Conservation (phyloP, 92 coral and sea anemone genomes). For the Pocillopora meandrina region DNA sequence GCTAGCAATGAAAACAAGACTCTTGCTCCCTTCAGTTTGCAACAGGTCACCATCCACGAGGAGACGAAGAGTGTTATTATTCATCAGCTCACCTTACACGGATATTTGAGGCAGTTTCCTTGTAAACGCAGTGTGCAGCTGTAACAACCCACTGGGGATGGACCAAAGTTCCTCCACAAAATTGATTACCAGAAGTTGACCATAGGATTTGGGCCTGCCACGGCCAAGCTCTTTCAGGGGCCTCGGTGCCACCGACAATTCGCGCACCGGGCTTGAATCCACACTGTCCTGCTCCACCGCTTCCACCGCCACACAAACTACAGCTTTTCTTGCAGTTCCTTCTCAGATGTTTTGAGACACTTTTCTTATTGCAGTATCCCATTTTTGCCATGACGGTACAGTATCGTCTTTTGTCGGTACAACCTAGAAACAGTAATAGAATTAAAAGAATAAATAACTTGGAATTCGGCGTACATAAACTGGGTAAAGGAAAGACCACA, state of each 20-base stretch:
- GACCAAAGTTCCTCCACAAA: slow-evolving; percentile 61
- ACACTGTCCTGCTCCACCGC: not conserved
- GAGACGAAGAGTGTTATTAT: not conserved
- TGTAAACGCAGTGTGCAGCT: slow-evolving; percentile 23
- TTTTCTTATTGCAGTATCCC: not conserved
- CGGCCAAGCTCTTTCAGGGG: too few species aligned
- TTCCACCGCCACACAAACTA: not conserved
- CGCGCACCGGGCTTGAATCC: not conserved
- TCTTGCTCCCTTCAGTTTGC: too few species aligned
- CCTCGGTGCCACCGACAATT: too few species aligned
- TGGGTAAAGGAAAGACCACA: too few species aligned
- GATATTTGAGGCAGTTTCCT: not conserved
- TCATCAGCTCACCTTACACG: slow-evolving; percentile 6
- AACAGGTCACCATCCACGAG: not conserved
- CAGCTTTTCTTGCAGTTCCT: not conserved
- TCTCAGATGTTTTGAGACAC: not conserved
- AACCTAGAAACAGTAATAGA: not conserved
- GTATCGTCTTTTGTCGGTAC: not conserved
- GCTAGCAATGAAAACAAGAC: too few species aligned
- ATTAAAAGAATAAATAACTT: too few species aligned
- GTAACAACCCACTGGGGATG: slow-evolving; percentile 53
- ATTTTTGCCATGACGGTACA: not conserved
- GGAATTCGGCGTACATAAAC: too few species aligned
- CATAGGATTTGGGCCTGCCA: slow-evolving; percentile 7
- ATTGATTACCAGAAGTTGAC: slow-evolving; percentile 15